phyloP scores from a whole-genome alignment of 2,113 vertebrate species.

The Falco punctatus region DNA sequence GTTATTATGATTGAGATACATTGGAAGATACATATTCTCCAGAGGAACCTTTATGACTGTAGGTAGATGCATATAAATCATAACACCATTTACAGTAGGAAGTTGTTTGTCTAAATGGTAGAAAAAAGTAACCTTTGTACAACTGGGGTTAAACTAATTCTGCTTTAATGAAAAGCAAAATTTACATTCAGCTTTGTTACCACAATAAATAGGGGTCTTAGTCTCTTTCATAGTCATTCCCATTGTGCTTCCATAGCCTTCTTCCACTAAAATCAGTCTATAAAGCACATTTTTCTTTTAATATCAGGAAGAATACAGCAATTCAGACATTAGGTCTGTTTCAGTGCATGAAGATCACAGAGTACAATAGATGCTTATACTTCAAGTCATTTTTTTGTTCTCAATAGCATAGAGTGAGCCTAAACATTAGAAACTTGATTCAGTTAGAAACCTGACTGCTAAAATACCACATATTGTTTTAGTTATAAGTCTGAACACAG shows the following conservation, averaged over 20 bases:
- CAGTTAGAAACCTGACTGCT: not conserved
- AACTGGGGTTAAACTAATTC: slow-evolving; percentile 43
- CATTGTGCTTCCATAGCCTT: not conserved
- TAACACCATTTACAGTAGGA: slow-evolving; percentile 56
- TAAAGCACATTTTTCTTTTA: slow-evolving; percentile 21
- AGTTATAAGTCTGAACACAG: not conserved
- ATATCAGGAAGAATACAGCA: not conserved
- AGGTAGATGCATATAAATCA: slow-evolving; percentile 68
- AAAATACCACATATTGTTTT: not conserved
- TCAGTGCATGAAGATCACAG: not conserved
- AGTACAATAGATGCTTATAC: not conserved
- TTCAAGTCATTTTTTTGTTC: not conserved
- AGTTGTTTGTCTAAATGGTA: slow-evolving; percentile 67
- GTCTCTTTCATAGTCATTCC: not conserved
- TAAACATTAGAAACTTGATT: not conserved
- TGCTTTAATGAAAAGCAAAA: slow-evolving; percentile 48
- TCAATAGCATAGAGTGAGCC: not conserved
- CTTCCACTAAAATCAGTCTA: not conserved
- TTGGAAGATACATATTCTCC: slow-evolving; percentile 29
- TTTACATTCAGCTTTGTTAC: slow-evolving; percentile 27
- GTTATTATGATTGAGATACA: slow-evolving; percentile 64
- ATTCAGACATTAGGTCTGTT: slow-evolving; percentile 8
- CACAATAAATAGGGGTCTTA: not conserved
- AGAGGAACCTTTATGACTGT: slow-evolving; percentile 6
- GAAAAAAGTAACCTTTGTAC: slow-evolving; percentile 36